A percentile compares a stretch with the other conserved stretches of the same genome.
Conservation (phyloP, 2,113 vertebrate genomes). For the Emydocephalus ijimae region DNA sequence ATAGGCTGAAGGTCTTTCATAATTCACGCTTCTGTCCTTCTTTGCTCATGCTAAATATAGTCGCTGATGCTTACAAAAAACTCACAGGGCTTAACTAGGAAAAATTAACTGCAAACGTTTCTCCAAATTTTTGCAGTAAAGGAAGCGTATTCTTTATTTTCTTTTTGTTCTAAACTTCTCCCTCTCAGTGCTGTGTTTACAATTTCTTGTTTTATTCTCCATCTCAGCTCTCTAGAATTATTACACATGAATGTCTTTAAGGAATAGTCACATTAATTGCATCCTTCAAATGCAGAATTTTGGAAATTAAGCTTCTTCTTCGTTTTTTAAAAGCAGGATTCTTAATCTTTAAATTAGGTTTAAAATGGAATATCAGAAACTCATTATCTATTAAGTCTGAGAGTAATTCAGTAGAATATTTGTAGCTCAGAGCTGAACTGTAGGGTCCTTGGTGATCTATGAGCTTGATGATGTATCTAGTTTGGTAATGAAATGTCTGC, state of each 20-base stretch:
- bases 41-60: constrained; percentile 74
- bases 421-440: background rate
- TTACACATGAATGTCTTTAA: background rate
- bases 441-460: background rate
- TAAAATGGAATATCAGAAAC: background rate
- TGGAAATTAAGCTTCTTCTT: background rate
- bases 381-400: background rate
- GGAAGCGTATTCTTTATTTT: constrained; percentile 52
- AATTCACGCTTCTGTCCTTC: constrained; percentile 79
- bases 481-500: background rate
- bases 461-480: background rate
- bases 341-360: background rate
- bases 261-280: background rate
- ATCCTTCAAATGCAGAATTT: background rate
- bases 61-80: constrained; percentile 79
- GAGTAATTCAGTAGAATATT: background rate
- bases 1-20: constrained; percentile 76
- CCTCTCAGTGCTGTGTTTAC: constrained; percentile 1
- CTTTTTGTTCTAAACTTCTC: background rate
- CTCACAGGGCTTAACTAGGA: constrained; percentile 71
- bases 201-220: constrained; percentile 54
- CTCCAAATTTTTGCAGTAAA: constrained; percentile 68
- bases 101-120: constrained; percentile 73
- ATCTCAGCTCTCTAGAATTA: constrained; percentile 53
- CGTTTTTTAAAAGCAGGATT: background rate